These are phyloP conservation scores for Neoitamus cyanurus DNA, from an alignment of 2,888 invertebrate genomes.

Conservation along the genomic window DNA sequence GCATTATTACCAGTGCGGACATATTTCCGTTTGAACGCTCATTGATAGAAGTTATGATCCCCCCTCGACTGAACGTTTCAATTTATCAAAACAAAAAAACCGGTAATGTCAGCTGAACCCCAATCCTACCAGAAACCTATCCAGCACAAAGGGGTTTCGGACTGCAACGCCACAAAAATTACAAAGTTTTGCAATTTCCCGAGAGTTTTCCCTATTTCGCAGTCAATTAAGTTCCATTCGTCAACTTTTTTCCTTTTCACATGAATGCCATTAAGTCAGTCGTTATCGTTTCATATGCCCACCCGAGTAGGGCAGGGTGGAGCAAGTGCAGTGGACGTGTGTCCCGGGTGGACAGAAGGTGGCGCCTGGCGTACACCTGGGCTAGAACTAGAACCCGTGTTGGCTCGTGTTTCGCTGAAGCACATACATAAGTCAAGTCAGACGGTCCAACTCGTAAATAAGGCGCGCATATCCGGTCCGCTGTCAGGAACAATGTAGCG, in stretches of 20 bases:
- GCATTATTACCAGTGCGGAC: background rate
- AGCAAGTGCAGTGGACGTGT: background rate
- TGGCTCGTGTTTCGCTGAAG: background rate
- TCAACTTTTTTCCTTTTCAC: slow-evolving; percentile 12
- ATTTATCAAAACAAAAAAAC: background rate
- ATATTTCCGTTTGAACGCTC: background rate
- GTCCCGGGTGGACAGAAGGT: background rate
- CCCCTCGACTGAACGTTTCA: background rate
- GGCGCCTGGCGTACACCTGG: background rate
- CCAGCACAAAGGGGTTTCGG: background rate
- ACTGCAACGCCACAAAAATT: background rate
- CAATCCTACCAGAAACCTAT: background rate
- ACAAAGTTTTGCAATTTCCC: slow-evolving; percentile 24
- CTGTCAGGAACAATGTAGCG: slow-evolving; percentile 40
- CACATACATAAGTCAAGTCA: slow-evolving; percentile 5
- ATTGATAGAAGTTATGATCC: background rate
- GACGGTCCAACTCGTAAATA: slow-evolving; percentile 35
- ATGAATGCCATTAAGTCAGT: slow-evolving; percentile 25
- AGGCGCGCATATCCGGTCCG: slow-evolving; percentile 33
- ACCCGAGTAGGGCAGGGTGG: background rate
- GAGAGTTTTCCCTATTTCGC: slow-evolving; percentile 16
- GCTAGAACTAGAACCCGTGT: background rate
- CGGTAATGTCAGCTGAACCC: background rate
- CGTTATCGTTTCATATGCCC: slow-evolving; percentile 7
- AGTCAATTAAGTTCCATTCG: slow-evolving; percentile 31